A percentile compares a stretch with the other conserved stretches of the same genome.
phyloP scores from a whole-genome alignment of 2,797 vertebrate genomes.

The Rhinella marina region DNA sequence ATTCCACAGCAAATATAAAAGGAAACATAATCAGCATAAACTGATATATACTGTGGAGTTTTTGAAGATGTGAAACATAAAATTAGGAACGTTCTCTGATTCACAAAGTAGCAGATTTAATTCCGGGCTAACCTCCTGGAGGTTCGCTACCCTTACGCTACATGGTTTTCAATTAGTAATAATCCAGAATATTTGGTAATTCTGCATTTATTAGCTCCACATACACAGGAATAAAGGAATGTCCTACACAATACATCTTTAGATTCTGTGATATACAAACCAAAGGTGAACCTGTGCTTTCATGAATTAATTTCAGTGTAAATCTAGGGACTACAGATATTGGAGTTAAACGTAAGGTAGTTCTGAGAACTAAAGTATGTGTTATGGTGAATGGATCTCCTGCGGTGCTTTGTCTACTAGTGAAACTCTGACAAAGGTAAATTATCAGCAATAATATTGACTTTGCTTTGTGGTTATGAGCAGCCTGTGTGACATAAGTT shows the following conservation, averaged over 20 bases:
- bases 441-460: constrained; percentile 38
- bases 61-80: too few relatives aligned
- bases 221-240: too few relatives aligned
- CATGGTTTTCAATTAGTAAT: not conserved
- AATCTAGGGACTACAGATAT: not conserved
- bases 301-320: not conserved
- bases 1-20: too few relatives aligned
- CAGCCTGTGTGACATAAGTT: constrained; percentile 11
- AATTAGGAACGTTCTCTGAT: too few relatives aligned
- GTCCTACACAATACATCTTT: too few relatives aligned
- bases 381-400: constrained; percentile 2
- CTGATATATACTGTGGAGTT: too few relatives aligned
- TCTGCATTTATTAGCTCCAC: not conserved
- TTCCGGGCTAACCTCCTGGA: too few relatives aligned
- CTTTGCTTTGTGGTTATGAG: constrained; percentile 15
- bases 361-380: not conserved
- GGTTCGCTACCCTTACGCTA: not conserved
- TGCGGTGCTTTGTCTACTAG: constrained; percentile 15
- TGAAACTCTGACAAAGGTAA: constrained; percentile 5
- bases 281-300: not conserved
- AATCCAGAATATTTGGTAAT: not conserved
- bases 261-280: not conserved
- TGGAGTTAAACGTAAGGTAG: not conserved
- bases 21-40: too few relatives aligned
- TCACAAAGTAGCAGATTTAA: too few relatives aligned